Percentiles rank a stretch among this genome's conserved stretches.
Conservation (phyloP, 2,113 vertebrate species). For the Isurus oxyrinchus region DNA sequence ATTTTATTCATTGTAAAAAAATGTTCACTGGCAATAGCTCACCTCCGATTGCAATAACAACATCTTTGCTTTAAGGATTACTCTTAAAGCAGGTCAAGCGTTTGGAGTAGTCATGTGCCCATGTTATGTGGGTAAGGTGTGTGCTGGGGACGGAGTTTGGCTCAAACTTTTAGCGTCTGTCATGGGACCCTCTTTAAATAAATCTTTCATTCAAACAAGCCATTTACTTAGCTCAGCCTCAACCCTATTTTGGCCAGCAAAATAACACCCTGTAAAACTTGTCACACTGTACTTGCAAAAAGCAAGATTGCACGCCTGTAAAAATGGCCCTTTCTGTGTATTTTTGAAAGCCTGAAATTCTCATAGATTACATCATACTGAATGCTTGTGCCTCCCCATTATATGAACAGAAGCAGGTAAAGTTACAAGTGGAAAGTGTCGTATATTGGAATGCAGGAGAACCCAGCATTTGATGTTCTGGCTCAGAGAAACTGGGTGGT, state of each 20-base stretch:
- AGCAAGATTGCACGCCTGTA: neutral
- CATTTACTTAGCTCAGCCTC: neutral
- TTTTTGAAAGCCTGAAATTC: neutral
- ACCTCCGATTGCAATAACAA: neutral
- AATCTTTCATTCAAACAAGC: neutral
- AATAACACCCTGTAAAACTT: neutral
- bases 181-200: neutral
- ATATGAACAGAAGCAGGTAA: neutral
- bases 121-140: neutral
- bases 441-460: neutral
- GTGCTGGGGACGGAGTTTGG: neutral
- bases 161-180: neutral
- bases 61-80: neutral
- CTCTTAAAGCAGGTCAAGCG: neutral
- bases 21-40: neutral
- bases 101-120: neutral
- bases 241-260: neutral
- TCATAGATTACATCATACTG: neutral
- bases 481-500: neutral
- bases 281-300: neutral
- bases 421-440: neutral
- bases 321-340: neutral
- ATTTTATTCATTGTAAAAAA: neutral
- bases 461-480: neutral
- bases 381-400: neutral